phyloP scores from a whole-genome alignment of 2,113 vertebrate genomes.

The Lepisosteus osseus region DNA sequence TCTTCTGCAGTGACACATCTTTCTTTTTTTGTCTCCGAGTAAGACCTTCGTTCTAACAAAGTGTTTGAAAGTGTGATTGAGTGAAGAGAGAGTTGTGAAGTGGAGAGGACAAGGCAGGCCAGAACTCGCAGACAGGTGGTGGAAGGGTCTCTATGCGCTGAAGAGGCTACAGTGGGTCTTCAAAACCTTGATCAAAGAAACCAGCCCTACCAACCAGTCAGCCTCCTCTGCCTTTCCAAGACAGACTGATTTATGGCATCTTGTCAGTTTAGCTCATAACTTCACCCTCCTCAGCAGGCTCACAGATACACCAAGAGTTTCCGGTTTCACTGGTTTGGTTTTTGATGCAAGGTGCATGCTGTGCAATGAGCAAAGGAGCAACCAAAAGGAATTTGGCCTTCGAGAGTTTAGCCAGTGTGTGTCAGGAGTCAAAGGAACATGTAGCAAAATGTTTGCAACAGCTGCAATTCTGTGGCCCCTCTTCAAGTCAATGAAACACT shows the following conservation, averaged over 20 bases:
- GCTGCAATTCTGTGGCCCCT: too few relatives aligned
- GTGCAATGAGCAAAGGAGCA: not conserved
- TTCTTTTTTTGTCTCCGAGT: not conserved
- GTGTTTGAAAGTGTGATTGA: not conserved
- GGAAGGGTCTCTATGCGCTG: conserved; percentile 56
- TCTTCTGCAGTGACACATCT: too few relatives aligned
- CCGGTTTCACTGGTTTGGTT: conserved; percentile 14
- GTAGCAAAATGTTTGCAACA: too few relatives aligned
- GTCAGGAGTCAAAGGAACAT: too few relatives aligned
- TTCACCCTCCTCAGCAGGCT: conserved; percentile 30
- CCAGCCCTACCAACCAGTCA: conserved; percentile 67
- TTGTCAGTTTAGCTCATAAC: conserved; percentile 47
- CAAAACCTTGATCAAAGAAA: conserved; percentile 78
- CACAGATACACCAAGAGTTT: conserved; percentile 21
- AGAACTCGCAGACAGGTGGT: conserved; percentile 83
- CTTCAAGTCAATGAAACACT: too few relatives aligned
- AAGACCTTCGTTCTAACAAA: not conserved
- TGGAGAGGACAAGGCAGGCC: conserved; percentile 64
- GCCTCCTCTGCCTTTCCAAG: conserved; percentile 21
- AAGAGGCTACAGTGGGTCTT: conserved; percentile 68
- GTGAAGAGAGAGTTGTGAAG: conserved; percentile 32
- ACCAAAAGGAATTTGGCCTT: too few relatives aligned
- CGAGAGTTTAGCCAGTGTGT: too few relatives aligned
- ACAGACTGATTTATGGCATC: conserved; percentile 59
- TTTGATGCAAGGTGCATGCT: not conserved